Evolutionary conservation across 2,888 invertebrate species (phyloP).

Genomic region (Drosophila paucipuncta): DNA sequence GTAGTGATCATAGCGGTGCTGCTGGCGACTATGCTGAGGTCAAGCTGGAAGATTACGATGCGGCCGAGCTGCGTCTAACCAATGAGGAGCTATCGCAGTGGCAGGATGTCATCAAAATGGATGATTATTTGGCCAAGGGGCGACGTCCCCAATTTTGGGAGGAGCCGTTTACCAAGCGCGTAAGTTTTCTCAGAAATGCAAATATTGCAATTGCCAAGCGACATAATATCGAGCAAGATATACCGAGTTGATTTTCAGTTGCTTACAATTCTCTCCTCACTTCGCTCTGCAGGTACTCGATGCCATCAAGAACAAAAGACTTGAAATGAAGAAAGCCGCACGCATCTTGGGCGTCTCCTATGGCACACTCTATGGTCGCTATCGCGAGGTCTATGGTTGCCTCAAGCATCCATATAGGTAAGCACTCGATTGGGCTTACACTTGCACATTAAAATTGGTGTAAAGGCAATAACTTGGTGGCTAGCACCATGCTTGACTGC

Average conservation of each 20-base stretch:
- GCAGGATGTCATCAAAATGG: constrained; percentile 92
- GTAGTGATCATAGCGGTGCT: constrained; percentile 24
- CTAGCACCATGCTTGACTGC: background rate
- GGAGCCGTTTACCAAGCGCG: constrained; percentile 94
- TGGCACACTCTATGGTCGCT: constrained; percentile 95
- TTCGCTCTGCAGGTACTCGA: constrained; percentile 89
- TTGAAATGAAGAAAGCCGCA: constrained; percentile 97
- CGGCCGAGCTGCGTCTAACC: constrained; percentile 80
- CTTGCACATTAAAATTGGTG: background rate
- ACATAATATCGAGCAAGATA: background rate
- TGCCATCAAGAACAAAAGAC: constrained; percentile 94
- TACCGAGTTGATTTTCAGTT: background rate
- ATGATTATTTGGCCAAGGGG: constrained; percentile 94
- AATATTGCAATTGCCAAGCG: background rate
- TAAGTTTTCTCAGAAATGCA: constrained; percentile 46
- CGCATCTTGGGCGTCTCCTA: constrained; percentile 96
- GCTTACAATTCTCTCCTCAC: background rate
- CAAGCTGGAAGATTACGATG: constrained; percentile 82
- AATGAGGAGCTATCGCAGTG: constrained; percentile 84
- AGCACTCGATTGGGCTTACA: constrained; percentile 28
- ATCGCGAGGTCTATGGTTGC: constrained; percentile 95
- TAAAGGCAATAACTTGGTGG: background rate
- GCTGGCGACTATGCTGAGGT: constrained; percentile 71
- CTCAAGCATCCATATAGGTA: constrained; percentile 94
- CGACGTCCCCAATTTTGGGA: constrained; percentile 97